Evolutionary conservation across 2,888 invertebrate genomes (phyloP).

Genomic region (Harmothoe impar): DNA sequence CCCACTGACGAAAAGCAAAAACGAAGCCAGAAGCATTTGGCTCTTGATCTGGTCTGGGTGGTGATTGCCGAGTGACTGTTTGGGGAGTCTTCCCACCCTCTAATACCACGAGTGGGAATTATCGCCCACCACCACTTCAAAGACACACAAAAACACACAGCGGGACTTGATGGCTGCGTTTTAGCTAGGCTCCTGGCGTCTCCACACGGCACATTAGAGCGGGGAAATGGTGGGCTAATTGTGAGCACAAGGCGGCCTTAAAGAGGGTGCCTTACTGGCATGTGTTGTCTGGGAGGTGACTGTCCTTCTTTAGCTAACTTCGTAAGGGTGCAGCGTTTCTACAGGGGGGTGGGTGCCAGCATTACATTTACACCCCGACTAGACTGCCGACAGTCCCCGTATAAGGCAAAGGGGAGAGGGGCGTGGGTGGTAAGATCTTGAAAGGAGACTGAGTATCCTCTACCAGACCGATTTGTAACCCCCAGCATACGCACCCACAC

Average conservation of each 20-base stretch:
- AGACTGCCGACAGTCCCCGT: no score
- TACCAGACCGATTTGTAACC: no score
- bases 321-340: not conserved
- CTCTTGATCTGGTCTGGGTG: slow-evolving; percentile 9
- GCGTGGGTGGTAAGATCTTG: no score
- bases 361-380: no score
- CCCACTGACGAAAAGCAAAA: no score
- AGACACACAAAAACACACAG: slow-evolving; percentile 15
- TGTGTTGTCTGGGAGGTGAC: not conserved
- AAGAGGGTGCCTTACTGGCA: not conserved
- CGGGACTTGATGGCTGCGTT: not conserved
- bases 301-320: not conserved
- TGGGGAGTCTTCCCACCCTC: slow-evolving; percentile 26
- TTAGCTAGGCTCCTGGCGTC: not conserved
- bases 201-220: slow-evolving; percentile 17
- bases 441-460: no score
- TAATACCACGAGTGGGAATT: not conserved
- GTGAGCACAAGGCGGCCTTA: slow-evolving; percentile 9
- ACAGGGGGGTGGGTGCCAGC: no score
- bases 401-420: no score
- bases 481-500: no score
- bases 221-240: slow-evolving; percentile 5
- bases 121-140: slow-evolving; percentile 11
- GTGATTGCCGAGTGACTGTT: slow-evolving; percentile 38
- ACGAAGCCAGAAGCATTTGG: not conserved